Percentiles rank a stretch among this genome's conserved stretches.
Evolutionary conservation across 2,797 vertebrate genomes (phyloP).

Genomic region (Chrysocyon brachyurus): DNA sequence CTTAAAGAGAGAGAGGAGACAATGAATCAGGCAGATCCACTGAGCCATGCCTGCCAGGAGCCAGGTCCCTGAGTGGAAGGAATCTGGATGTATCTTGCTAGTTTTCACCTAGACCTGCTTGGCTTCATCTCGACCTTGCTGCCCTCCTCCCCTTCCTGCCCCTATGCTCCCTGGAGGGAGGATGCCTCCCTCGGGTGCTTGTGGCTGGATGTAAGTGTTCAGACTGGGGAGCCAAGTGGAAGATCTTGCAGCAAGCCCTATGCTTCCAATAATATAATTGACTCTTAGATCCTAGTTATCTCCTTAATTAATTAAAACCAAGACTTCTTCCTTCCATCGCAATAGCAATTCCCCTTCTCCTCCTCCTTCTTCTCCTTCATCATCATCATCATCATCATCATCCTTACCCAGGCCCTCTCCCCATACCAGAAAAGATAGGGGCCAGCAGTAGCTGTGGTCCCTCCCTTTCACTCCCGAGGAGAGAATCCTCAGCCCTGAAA

Average conservation of each 20-base stretch:
- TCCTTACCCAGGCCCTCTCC: background rate
- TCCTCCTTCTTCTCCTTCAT: background rate
- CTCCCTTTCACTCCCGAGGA: background rate
- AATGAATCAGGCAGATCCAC: background rate
- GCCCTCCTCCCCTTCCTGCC: background rate
- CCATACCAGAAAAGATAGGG: background rate
- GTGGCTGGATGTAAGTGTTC: background rate
- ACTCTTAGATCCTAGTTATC: background rate
- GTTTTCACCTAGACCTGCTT: background rate
- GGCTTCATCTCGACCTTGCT: background rate
- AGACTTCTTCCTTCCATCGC: background rate
- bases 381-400: background rate
- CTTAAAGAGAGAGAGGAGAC: background rate
- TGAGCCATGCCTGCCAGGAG: background rate
- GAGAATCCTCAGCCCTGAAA: background rate
- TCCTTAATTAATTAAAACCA: background rate
- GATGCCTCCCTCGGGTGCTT: background rate
- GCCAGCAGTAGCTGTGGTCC: background rate
- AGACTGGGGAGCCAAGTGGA: background rate
- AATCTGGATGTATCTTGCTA: fast-evolving
- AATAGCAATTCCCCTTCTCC: background rate
- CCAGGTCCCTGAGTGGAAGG: no score
- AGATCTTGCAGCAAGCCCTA: background rate
- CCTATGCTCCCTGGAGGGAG: background rate
- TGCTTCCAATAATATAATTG: background rate